phyloP scores from a whole-genome alignment of 2,797 vertebrate species.

The Lerista edwardsae region DNA sequence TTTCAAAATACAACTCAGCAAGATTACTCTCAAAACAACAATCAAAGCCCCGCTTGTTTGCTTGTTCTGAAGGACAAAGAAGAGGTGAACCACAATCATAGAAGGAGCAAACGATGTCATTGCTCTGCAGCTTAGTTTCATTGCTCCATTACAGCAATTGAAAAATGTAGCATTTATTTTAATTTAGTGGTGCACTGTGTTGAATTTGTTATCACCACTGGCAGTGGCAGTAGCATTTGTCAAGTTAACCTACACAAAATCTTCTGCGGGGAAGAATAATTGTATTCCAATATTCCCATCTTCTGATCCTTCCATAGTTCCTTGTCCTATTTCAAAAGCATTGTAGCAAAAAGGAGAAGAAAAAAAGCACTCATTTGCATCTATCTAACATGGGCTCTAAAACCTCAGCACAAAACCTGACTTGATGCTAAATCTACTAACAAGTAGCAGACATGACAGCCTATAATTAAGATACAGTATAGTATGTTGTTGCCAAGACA shows the following conservation, averaged over 20 bases:
- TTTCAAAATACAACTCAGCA: not conserved
- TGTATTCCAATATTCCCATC: not conserved
- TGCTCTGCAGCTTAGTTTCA: slow-evolving; percentile 20
- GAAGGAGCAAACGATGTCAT: not conserved
- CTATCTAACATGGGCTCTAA: too few relatives aligned
- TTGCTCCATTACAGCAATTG: not conserved
- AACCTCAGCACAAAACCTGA: too few relatives aligned
- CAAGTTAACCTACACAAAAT: slow-evolving; percentile 41
- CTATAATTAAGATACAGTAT: too few relatives aligned
- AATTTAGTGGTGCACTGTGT: slow-evolving; percentile 43
- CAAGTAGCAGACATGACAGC: too few relatives aligned
- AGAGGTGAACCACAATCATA: slow-evolving; percentile 16
- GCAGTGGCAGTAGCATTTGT: slow-evolving; percentile 52
- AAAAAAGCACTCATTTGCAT: too few relatives aligned
- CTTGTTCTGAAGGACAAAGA: slow-evolving; percentile 37
- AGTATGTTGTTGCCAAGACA: too few relatives aligned
- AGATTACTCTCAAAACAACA: slow-evolving; percentile 6
- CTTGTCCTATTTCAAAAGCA: not conserved
- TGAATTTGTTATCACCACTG: slow-evolving; percentile 44
- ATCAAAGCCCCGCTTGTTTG: not conserved
- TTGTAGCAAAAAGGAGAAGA: not conserved
- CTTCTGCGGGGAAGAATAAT: slow-evolving; percentile 18
- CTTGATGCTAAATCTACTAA: too few relatives aligned
- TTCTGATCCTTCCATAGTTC: not conserved
- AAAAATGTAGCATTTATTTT: slow-evolving; percentile 54